phyloP scores from a whole-genome alignment of 2,113 vertebrate genomes.

The Microcebus jonahi region DNA sequence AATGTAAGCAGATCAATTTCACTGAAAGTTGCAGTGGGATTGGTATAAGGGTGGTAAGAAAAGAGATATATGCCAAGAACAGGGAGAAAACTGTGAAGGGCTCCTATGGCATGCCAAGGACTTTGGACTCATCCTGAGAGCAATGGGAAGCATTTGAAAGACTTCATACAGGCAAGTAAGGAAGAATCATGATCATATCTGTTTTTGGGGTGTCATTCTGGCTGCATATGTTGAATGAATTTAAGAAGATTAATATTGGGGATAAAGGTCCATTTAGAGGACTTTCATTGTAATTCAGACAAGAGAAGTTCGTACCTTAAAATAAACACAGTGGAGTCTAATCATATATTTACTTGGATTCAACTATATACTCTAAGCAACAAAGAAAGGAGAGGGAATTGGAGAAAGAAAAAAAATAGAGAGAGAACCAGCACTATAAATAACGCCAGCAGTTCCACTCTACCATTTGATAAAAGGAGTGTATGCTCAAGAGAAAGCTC shows the following conservation, averaged over 20 bases:
- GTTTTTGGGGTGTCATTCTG: background rate
- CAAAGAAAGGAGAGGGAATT: background rate
- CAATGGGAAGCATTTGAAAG: background rate
- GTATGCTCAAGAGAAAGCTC: background rate
- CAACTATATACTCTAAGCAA: background rate
- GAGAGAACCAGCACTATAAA: background rate
- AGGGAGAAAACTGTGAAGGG: background rate
- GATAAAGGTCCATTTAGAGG: background rate
- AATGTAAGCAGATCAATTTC: background rate
- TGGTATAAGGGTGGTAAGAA: background rate
- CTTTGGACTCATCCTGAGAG: background rate
- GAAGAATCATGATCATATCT: background rate
- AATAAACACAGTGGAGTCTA: background rate
- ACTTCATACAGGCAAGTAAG: background rate
- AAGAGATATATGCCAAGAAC: background rate
- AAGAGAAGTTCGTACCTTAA: background rate
- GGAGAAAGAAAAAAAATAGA: background rate
- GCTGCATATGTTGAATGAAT: background rate
- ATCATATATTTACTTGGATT: background rate
- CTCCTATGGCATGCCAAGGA: background rate
- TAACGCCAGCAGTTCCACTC: background rate
- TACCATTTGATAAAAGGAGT: background rate
- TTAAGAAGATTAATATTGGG: background rate
- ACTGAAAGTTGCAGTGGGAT: background rate
- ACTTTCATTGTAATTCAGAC: background rate